Evolutionary conservation across 2,888 invertebrate genomes (phyloP), one percentile per base, ranked within the genome.

Genomic region (Sminthurinus aureus): DNA sequence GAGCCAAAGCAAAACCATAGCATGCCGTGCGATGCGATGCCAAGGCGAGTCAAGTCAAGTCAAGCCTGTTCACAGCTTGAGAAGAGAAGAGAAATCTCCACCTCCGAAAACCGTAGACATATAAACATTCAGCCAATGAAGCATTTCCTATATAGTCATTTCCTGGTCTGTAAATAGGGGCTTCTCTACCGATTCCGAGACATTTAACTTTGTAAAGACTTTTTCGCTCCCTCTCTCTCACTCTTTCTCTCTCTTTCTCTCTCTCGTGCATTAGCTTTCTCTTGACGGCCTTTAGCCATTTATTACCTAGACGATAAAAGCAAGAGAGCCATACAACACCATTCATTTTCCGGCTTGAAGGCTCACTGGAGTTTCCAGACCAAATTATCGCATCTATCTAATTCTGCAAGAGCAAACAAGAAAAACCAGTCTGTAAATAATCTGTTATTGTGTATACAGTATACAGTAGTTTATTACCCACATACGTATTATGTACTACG

Each of bases 161-260:
- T 79, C 78, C 78, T 78, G 83, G 83, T 71, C 77, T 73, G 78
- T 84, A 74, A 67, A 79, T 78, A 26, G 66, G 73, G 52, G 78
- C 69, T 69, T 52, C 74, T 81, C 58, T 50, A 77, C 79, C 81
- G 79, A 84, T 85, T 85, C 85, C 85, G 79, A 84, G 82, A 85
- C 85, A 85, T 85, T 85, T 85, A 85, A 85, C 85, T 85, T 84
- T 85, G 82, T 83, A 85, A 83, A 84, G 69, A 73, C 75, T 50
- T 26, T 73, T 24, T 75, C 20, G 58, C 22, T 76, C 22, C 58
- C 76, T 20, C 76, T 76, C 52, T 22, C 52, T 76, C 76, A 58
- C 58, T n/a, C 76, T 18, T 15, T 38, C 38, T 38, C 38, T 38
- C 76, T 76, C 71, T 73, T 69, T 79, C 79, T 79, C 79, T 79